phyloP scores from a whole-genome alignment of 2,113 vertebrate genomes.

The Galbula dea region DNA sequence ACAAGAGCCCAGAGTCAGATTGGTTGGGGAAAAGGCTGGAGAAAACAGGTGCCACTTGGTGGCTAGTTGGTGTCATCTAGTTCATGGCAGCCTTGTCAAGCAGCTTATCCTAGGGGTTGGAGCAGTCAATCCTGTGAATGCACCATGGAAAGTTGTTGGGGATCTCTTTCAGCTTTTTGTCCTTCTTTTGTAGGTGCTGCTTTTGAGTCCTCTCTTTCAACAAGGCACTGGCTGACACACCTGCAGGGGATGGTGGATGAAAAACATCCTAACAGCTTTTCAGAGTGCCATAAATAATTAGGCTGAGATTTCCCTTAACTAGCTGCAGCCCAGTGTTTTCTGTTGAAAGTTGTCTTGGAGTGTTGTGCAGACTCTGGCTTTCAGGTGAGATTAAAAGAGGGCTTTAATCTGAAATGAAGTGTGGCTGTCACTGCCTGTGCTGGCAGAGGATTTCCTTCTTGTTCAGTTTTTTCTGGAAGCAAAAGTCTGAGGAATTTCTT shows the following conservation, averaged over 20 bases:
- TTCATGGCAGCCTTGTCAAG: background rate
- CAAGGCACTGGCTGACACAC: background rate
- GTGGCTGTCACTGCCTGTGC: background rate
- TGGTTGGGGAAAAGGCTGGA: background rate
- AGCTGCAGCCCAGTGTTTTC: background rate
- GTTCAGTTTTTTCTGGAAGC: background rate
- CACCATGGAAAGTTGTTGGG: background rate
- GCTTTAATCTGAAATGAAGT: conserved; percentile 4
- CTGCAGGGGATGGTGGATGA: background rate
- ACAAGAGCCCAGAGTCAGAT: background rate
- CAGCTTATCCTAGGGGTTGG: background rate
- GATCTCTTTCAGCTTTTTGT: background rate
- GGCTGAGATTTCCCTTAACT: background rate
- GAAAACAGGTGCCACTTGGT: background rate
- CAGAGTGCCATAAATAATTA: background rate
- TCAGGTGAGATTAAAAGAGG: background rate
- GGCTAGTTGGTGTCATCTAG: background rate
- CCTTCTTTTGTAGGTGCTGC: background rate
- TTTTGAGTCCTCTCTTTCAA: background rate
- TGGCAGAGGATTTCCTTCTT: conserved; percentile 1
- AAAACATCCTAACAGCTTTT: background rate
- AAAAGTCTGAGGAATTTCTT: background rate
- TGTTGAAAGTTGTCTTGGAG: background rate
- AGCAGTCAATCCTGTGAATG: background rate
- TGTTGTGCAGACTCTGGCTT: background rate